Percentiles rank a stretch among this genome's conserved stretches.
Conservation (phyloP, 2,113 vertebrate species). For the Lepus timidus region DNA sequence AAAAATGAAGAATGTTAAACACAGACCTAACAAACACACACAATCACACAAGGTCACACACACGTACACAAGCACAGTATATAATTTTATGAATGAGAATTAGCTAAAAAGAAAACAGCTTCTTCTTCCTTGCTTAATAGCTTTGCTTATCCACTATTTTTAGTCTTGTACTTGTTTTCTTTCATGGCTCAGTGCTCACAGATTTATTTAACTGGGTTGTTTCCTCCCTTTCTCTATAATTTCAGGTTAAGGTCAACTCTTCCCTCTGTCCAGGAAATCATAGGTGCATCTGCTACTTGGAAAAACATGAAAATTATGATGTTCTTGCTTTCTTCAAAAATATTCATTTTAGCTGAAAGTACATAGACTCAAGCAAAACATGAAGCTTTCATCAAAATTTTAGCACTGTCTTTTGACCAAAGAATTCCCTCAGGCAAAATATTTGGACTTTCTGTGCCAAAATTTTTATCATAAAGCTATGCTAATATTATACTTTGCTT, state of each 20-base stretch:
- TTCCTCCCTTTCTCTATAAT: not conserved
- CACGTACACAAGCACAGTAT: not conserved
- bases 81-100: not conserved
- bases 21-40: not conserved
- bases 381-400: not conserved
- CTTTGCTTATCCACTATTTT: not conserved
- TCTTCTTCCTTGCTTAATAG: not conserved
- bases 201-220: not conserved
- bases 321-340: constrained; percentile 16
- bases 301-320: constrained; percentile 39
- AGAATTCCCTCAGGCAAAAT: not conserved
- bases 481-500: not conserved
- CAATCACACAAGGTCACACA: not conserved
- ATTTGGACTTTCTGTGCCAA: not conserved
- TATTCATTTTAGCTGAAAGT: not conserved
- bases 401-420: not conserved
- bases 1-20: not conserved
- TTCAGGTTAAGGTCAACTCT: constrained; percentile 4
- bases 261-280: not conserved
- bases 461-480: not conserved
- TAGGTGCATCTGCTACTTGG: not conserved
- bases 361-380: not conserved
- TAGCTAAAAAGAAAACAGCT: not conserved
- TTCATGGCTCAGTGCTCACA: not conserved
- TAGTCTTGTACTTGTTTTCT: not conserved